These are phyloP conservation scores for Epinephelus fuscoguttatus DNA, from an alignment of 2,113 vertebrate genomes.

Conservation along the genomic window DNA sequence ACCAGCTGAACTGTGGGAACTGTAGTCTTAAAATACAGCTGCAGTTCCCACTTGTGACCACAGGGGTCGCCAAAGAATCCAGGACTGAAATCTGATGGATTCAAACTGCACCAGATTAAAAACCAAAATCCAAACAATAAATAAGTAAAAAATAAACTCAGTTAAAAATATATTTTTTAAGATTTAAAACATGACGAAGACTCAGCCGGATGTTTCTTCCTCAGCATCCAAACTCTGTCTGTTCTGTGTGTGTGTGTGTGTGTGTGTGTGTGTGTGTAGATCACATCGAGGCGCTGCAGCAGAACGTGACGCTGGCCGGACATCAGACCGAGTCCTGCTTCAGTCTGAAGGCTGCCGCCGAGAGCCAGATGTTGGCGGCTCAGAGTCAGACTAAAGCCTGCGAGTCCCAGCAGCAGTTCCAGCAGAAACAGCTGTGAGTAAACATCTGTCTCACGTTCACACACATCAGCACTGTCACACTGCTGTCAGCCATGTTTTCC, in stretches of 20 bases:
- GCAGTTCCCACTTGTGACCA: neutral
- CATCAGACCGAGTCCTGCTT: slow-evolving; percentile 50
- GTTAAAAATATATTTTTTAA: too few species aligned
- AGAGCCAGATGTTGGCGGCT: slow-evolving; percentile 66
- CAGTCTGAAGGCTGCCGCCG: slow-evolving; percentile 52
- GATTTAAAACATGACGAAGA: too few species aligned
- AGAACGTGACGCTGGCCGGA: slow-evolving; percentile 74
- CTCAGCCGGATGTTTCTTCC: too few species aligned
- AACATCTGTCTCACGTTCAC: too few species aligned
- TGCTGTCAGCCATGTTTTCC: too few species aligned
- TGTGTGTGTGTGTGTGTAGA: slow-evolving; percentile 56
- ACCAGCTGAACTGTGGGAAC: neutral
- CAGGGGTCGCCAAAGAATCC: neutral
- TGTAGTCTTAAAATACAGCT: neutral
- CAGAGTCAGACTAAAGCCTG: slow-evolving; percentile 69
- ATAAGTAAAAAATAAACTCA: too few species aligned
- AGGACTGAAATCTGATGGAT: neutral
- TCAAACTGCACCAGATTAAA: neutral
- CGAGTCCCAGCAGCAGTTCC: slow-evolving; percentile 52
- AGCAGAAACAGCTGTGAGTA: slow-evolving; percentile 82
- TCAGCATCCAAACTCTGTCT: too few species aligned
- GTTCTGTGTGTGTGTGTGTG: neutral
- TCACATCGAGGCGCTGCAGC: slow-evolving; percentile 63
- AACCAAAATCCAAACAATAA: too few species aligned
- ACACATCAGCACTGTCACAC: too few species aligned